Percentiles rank a stretch among this genome's conserved stretches.
phyloP scores from a whole-genome alignment of 2,113 vertebrate genomes.

The Eulemur rufifrons region DNA sequence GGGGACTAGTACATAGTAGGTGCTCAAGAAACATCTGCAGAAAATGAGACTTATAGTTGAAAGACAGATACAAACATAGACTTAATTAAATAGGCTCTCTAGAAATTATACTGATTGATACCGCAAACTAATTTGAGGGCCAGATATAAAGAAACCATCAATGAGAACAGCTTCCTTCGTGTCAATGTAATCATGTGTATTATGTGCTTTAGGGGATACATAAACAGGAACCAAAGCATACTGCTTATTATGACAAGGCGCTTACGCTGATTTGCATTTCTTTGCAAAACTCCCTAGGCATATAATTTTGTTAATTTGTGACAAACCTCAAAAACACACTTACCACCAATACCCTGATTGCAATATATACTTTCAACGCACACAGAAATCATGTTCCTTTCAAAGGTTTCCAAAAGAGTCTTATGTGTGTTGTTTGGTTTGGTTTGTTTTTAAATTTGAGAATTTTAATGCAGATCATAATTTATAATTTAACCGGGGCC shows the following conservation, averaged over 20 bases:
- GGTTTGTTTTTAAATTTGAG: neutral
- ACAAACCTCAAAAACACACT: slow-evolving; percentile 84
- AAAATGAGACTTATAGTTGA: neutral
- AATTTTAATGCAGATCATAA: slow-evolving; percentile 12
- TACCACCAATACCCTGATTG: slow-evolving; percentile 75
- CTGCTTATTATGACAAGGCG: slow-evolving; percentile 79
- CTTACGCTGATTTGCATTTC: slow-evolving; percentile 78
- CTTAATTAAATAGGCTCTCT: slow-evolving; percentile 33
- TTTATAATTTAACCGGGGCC: neutral
- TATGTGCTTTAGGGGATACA: slow-evolving; percentile 66
- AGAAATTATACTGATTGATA: slow-evolving; percentile 61
- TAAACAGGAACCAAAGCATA: slow-evolving; percentile 74
- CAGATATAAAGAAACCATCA: slow-evolving; percentile 54
- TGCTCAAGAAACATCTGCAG: neutral
- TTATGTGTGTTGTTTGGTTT: neutral
- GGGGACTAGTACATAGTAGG: neutral
- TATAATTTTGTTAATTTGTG: slow-evolving; percentile 87
- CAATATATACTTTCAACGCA: slow-evolving; percentile 66
- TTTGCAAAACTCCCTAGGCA: slow-evolving; percentile 80
- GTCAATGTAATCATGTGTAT: slow-evolving; percentile 71
- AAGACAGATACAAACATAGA: slow-evolving; percentile 51
- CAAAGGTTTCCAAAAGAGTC: slow-evolving; percentile 44
- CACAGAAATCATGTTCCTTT: slow-evolving; percentile 62
- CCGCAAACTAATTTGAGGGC: slow-evolving; percentile 73
- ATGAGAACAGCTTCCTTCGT: slow-evolving; percentile 32